Percentiles rank a stretch among this genome's conserved stretches.
phyloP scores from a whole-genome alignment of 2,113 vertebrate genomes.

The Epinephelus lanceolatus region DNA sequence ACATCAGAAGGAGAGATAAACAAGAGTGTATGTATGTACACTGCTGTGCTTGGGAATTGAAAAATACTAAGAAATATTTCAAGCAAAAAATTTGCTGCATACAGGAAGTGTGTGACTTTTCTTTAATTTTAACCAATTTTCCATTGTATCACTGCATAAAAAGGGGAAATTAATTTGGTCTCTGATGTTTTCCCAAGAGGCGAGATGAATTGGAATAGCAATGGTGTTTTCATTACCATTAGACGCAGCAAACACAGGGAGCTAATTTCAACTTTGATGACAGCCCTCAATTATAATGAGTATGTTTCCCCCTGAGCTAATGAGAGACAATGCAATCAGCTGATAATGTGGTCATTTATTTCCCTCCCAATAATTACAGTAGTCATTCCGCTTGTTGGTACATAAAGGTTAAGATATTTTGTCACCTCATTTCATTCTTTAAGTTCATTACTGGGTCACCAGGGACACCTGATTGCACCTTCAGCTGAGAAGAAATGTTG shows the following conservation, averaged over 20 bases:
- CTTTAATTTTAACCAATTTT: constrained; percentile 5
- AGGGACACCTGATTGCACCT: constrained; percentile 8
- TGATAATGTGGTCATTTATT: constrained; percentile 58
- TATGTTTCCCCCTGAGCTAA: constrained; percentile 53
- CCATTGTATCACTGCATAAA: constrained; percentile 1
- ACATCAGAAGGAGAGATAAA: background rate
- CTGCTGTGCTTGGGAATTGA: background rate
- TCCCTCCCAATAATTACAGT: constrained; percentile 37
- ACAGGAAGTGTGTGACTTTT: background rate
- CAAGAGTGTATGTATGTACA: too few species aligned
- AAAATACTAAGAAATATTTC: constrained; percentile 11
- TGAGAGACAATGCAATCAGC: constrained; percentile 48
- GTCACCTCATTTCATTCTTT: constrained; percentile 11
- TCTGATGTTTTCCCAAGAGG: constrained; percentile 31
- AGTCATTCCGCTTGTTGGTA: constrained; percentile 38
- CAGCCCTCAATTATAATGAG: constrained; percentile 52
- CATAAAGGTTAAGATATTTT: constrained; percentile 41
- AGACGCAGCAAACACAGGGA: constrained; percentile 45
- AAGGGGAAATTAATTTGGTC: constrained; percentile 16
- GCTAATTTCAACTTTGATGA: constrained; percentile 66
- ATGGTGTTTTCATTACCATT: constrained; percentile 50
- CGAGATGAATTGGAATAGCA: constrained; percentile 32
- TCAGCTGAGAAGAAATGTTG: background rate
- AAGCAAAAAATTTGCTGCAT: background rate
- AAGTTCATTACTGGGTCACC: constrained; percentile 6